Evolutionary conservation across 2,888 invertebrate genomes (phyloP), one percentile per base, ranked within the genome.

Genomic region (Coelogynopora nodosa): DNA sequence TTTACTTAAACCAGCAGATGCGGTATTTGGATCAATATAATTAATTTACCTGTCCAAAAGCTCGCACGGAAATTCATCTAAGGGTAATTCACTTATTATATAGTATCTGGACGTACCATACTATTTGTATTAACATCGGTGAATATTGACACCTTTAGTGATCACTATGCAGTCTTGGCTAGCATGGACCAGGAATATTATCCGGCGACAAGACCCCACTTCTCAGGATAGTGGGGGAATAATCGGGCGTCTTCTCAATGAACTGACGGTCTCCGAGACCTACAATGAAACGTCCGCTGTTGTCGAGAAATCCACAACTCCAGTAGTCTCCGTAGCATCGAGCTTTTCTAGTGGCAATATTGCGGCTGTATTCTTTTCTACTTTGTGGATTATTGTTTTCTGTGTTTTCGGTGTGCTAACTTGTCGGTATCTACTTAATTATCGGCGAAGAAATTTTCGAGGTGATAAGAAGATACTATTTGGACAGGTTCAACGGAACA

Each of bases 321-420:
- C 23, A 74, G 74, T 74, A n/a, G 5, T 23, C 2, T 2, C 18
- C 27, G 23, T 5, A 23, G 74, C 10, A n/a, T 74, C 74, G 5
- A 5, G 2, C 23, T 23, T 74, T 13, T 23, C 23, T 26, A 23
- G 74, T 13, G 5, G 74, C 2, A 74, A 74, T 26, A 74, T 23
- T 5, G 74, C 23, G 5, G 74, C 23, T 74, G 18, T 74, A 2
- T 2, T 74, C 27, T 74, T 74, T 23, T 13, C 5, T 74, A 74
- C 23, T 26, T 26, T 74, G 74, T 74, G 74, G 74, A 74, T 74
- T 74, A n/a, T 74, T n/a, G 18, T 74, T 26, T 74, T 74, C 74
- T 5, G 5, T 26, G 23, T 74, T 13, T 26, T 74, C 27, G 74
- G 74, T 23, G 2, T 74, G 2, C 74, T 74, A 2, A 26, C 27